phyloP scores from a whole-genome alignment of 2,797 vertebrate species.

The Dromococcyx pavoninus region DNA sequence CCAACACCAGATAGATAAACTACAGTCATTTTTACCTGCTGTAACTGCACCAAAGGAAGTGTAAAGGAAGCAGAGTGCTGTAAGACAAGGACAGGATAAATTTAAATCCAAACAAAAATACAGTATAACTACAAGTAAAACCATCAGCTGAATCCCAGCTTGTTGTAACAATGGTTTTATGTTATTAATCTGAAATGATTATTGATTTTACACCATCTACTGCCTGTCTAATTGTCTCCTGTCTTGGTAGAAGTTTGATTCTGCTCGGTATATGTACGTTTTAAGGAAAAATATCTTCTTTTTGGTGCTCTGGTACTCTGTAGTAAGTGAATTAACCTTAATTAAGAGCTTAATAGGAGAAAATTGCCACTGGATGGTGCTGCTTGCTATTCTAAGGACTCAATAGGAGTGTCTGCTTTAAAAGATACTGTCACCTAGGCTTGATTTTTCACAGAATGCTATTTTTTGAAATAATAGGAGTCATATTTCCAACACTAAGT shows the following conservation, averaged over 20 bases:
- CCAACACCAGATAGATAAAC: neutral
- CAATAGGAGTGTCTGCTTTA: neutral
- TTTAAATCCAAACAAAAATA: neutral
- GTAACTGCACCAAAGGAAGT: neutral
- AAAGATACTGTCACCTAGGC: neutral
- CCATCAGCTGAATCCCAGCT: neutral
- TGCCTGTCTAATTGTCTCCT: neutral
- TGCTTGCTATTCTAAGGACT: slow-evolving; percentile 41
- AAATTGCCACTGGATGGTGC: slow-evolving; percentile 61
- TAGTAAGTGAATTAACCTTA: neutral
- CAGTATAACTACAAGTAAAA: neutral
- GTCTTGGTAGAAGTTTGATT: neutral
- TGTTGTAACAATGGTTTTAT: neutral
- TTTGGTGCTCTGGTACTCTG: neutral
- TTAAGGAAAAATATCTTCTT: neutral
- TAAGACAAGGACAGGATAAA: neutral
- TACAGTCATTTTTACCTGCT: neutral
- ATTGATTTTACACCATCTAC: neutral
- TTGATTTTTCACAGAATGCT: neutral
- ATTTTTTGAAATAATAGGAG: neutral
- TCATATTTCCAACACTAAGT: neutral
- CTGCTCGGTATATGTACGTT: neutral
- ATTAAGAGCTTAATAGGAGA: neutral
- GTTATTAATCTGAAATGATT: neutral
- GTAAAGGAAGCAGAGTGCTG: neutral